Evolutionary conservation across 2,888 invertebrate species (phyloP).

Genomic region (Actias luna): DNA sequence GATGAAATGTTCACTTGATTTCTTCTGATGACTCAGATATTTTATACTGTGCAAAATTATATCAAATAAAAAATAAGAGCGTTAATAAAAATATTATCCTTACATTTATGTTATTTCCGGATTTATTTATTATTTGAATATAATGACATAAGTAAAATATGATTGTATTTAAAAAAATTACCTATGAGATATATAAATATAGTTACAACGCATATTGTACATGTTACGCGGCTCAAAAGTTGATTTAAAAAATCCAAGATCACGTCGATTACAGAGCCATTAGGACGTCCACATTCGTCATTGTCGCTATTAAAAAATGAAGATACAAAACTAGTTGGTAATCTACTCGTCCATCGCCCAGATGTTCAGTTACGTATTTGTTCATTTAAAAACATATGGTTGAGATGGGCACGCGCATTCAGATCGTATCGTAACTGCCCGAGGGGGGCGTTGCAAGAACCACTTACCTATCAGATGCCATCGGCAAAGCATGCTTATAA

Average conservation of each 20-base stretch:
- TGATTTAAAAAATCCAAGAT: constrained; percentile 14
- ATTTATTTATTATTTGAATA: background rate
- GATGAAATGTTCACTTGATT: constrained; percentile 38
- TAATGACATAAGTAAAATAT: background rate
- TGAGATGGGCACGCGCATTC: constrained; percentile 57
- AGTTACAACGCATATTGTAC: background rate
- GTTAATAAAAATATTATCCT: background rate
- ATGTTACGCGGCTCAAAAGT: constrained; percentile 12
- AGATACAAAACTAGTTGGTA: constrained; percentile 52
- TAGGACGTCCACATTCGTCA: constrained; percentile 41
- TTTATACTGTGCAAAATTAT: constrained; percentile 4
- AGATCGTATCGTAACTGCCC: constrained; percentile 64
- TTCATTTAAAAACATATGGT: constrained; percentile 51
- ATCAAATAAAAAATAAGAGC: constrained; percentile 42
- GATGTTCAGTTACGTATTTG: constrained; percentile 59
- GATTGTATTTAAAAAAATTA: no score
- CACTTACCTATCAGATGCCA: constrained; percentile 76
- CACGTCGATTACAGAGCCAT: constrained; percentile 47
- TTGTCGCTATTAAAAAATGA: constrained; percentile 42
- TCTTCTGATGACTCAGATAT: constrained; percentile 33
- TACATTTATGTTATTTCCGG: background rate
- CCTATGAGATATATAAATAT: no score
- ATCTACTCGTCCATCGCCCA: constrained; percentile 50
- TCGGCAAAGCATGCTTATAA: constrained; percentile 64
- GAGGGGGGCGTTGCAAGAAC: constrained; percentile 78